Conservation (phyloP, 2,888 invertebrate species). For the Acleris literana region DNA sequence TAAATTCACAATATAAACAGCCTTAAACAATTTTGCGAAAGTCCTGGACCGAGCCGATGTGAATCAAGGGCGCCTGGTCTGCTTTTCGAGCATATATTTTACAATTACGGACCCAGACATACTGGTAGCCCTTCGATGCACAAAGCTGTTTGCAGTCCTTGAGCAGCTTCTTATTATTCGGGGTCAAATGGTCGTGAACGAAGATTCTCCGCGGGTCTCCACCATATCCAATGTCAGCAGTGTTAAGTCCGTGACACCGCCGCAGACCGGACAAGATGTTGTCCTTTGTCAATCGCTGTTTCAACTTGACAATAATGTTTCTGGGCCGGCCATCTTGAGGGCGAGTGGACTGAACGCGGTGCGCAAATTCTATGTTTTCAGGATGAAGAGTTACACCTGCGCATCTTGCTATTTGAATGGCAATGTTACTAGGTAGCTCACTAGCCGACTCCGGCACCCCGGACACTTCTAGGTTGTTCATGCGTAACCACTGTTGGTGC, state of each 20-base stretch:
- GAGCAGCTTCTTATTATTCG: conserved; percentile 6
- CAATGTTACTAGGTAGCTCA: conserved; percentile 8
- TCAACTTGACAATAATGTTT: conserved; percentile 6
- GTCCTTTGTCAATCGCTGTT: background rate
- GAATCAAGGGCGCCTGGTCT: background rate
- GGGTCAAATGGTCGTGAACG: conserved; percentile 15
- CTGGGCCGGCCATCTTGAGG: background rate
- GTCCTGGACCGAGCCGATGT: background rate
- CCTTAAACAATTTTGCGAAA: too few species aligned
- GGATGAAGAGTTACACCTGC: conserved; percentile 4
- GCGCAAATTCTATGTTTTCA: conserved; percentile 20
- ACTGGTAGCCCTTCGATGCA: background rate
- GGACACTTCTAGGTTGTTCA: background rate
- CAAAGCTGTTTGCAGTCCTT: background rate
- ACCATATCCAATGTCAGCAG: background rate
- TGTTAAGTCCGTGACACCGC: background rate
- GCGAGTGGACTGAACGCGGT: conserved; percentile 3
- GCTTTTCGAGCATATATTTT: conserved; percentile 5
- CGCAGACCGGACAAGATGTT: background rate
- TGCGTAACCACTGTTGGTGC: background rate
- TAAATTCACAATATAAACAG: too few species aligned
- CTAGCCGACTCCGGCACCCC: conserved; percentile 19
- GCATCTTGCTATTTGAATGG: conserved; percentile 8
- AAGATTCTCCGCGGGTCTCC: background rate
- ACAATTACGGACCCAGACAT: conserved; percentile 12